A percentile compares a stretch with the other conserved stretches of the same genome.
Conservation (phyloP, 2,888 invertebrate species). For the Coecobrya sp. region DNA sequence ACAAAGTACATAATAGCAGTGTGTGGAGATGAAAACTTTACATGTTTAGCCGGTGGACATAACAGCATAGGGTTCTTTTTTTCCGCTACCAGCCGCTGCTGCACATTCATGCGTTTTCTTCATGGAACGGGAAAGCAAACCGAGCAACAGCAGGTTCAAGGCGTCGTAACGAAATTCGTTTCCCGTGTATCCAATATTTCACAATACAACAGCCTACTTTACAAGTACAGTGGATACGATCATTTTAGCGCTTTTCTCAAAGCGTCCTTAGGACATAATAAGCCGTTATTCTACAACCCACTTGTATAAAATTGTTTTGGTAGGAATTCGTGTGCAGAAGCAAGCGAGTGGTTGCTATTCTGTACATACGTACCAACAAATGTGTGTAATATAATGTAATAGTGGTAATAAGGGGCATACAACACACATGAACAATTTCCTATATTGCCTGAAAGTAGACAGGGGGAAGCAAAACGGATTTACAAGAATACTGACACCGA, state of each 20-base stretch:
- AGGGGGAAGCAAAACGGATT: slow-evolving; percentile 36
- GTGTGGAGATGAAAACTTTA: slow-evolving; percentile 30
- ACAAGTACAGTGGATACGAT: slow-evolving; percentile 17
- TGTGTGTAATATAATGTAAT: slow-evolving; percentile 21
- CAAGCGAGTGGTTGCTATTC: background rate
- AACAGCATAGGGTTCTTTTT: background rate
- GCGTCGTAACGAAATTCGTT: slow-evolving; percentile 62
- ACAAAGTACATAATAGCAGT: slow-evolving; percentile 12
- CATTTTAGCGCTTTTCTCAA: slow-evolving; percentile 68
- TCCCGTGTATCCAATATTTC: slow-evolving; percentile 70
- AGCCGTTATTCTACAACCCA: background rate
- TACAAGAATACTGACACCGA: background rate
- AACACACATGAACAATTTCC: slow-evolving; percentile 33
- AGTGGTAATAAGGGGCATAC: slow-evolving; percentile 46
- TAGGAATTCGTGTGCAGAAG: background rate
- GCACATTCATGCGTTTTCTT: slow-evolving; percentile 22
- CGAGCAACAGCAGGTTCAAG: slow-evolving; percentile 55
- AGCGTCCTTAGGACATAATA: slow-evolving; percentile 42
- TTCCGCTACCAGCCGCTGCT: background rate
- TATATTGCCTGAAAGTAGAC: slow-evolving; percentile 2
- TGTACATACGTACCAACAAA: background rate
- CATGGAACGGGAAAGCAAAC: background rate
- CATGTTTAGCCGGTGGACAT: slow-evolving; percentile 72
- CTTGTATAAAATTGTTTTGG: background rate
- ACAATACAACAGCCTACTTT: slow-evolving; percentile 58